These are phyloP conservation scores for Eupithecia centaureata DNA, from an alignment of 2,888 invertebrate species.

Conservation along the genomic window DNA sequence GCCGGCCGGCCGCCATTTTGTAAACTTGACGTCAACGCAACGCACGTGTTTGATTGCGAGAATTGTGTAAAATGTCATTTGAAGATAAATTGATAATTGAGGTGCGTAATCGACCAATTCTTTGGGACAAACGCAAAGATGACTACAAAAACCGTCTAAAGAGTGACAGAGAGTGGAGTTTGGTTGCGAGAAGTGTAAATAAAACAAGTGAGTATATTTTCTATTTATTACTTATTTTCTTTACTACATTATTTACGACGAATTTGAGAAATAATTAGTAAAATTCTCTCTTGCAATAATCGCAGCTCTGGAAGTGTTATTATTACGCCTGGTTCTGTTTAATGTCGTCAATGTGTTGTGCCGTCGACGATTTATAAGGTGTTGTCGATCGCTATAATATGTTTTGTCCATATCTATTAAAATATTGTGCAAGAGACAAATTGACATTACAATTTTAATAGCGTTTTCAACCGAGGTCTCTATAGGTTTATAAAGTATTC, in stretches of 20 bases:
- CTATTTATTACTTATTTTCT: slow-evolving; percentile 30
- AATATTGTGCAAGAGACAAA: slow-evolving; percentile 36
- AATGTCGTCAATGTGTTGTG: slow-evolving; percentile 30
- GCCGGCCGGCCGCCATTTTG: slow-evolving; percentile 25
- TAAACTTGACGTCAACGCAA: slow-evolving; percentile 13
- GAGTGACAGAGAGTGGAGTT: slow-evolving; percentile 39
- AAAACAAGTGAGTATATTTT: slow-evolving; percentile 28
- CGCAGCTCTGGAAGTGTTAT: slow-evolving; percentile 35
- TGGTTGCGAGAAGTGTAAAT: slow-evolving; percentile 37
- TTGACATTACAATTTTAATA: slow-evolving; percentile 29
- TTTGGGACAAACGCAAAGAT: slow-evolving; percentile 41
- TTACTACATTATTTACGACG: slow-evolving; percentile 23
- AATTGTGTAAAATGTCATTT: slow-evolving; percentile 27
- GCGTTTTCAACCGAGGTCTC: slow-evolving; percentile 30
- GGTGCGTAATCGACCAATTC: slow-evolving; percentile 23
- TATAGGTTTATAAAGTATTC: slow-evolving; percentile 28
- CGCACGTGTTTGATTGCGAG: slow-evolving; percentile 23
- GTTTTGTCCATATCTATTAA: slow-evolving; percentile 35
- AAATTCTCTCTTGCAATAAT: slow-evolving; percentile 39
- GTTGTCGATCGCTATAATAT: slow-evolving; percentile 22
- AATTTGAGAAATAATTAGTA: slow-evolving; percentile 38
- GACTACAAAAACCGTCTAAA: slow-evolving; percentile 39
- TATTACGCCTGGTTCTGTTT: slow-evolving; percentile 37
- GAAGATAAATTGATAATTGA: slow-evolving; percentile 30
- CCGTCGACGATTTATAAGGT: slow-evolving; percentile 30